Conservation (phyloP, 1,140 invertebrate species). For the Samia ricini region DNA sequence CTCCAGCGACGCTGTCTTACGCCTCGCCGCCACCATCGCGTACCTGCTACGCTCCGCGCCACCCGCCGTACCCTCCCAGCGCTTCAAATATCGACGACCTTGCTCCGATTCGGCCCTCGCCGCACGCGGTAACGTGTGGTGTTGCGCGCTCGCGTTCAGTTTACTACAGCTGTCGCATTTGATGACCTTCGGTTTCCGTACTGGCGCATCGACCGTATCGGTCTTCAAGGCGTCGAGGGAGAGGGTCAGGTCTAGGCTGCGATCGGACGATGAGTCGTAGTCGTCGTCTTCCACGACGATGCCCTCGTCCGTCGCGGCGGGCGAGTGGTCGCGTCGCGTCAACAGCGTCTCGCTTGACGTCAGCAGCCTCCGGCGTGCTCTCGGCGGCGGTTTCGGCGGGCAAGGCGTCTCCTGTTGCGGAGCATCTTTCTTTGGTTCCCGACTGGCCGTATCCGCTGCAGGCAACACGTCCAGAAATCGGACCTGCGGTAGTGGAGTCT, state of each 20-base stretch:
- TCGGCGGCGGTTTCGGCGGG: slow-evolving; percentile 61
- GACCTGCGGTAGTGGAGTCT: slow-evolving; percentile 68
- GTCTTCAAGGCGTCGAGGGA: slow-evolving; percentile 66
- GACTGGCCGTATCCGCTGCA: slow-evolving; percentile 56
- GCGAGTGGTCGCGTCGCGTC: slow-evolving; percentile 61
- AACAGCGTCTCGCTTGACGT: slow-evolving; percentile 60
- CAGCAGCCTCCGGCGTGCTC: slow-evolving; percentile 59
- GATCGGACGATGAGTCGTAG: slow-evolving; percentile 74
- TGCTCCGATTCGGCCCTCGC: slow-evolving; percentile 57
- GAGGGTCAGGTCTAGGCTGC: slow-evolving; percentile 68
- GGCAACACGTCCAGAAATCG: slow-evolving; percentile 65
- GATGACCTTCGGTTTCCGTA: slow-evolving; percentile 56
- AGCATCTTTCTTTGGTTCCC: slow-evolving; percentile 56
- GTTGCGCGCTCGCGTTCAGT: slow-evolving; percentile 51
- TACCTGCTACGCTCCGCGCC: slow-evolving; percentile 56
- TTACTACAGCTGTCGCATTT: slow-evolving; percentile 71
- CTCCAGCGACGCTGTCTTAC: slow-evolving; percentile 61
- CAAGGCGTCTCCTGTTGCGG: slow-evolving; percentile 48
- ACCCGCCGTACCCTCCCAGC: slow-evolving; percentile 62
- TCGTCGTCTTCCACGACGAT: slow-evolving; percentile 76
- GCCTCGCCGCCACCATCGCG: slow-evolving; percentile 59
- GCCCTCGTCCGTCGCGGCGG: slow-evolving; percentile 70
- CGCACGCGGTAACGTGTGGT: slow-evolving; percentile 63
- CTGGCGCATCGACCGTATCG: slow-evolving; percentile 57
- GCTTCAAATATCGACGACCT: slow-evolving; percentile 64